phyloP scores from a whole-genome alignment of 1,140 invertebrate species.

The Drosophila burlai region DNA sequence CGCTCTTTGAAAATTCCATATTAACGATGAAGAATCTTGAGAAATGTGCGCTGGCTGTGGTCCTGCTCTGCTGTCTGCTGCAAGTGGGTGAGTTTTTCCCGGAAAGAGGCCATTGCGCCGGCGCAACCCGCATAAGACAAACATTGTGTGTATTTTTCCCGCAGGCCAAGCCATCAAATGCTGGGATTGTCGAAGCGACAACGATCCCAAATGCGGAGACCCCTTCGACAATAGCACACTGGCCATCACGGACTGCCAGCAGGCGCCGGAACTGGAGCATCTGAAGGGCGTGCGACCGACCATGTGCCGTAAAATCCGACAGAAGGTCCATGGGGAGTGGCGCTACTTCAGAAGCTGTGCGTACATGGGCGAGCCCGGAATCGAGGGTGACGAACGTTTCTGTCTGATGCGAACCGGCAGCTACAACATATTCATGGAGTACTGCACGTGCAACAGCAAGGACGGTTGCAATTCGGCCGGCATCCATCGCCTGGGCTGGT shows the following conservation, averaged over 20 bases:
- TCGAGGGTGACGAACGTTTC: constrained; percentile 95
- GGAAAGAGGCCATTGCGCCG: constrained; percentile 10
- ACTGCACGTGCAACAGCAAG: constrained; percentile 96
- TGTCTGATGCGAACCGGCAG: constrained; percentile 96
- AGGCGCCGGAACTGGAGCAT: constrained; percentile 88
- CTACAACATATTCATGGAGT: constrained; percentile 97
- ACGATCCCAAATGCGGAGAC: constrained; percentile 95
- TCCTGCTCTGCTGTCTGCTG: constrained; percentile 56
- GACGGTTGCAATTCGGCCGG: constrained; percentile 93
- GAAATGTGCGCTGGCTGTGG: constrained; percentile 35
- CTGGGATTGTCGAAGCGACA: constrained; percentile 95
- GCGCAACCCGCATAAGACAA: constrained; percentile 22
- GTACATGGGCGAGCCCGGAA: constrained; percentile 95
- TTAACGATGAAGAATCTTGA: constrained; percentile 57
- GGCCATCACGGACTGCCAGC: constrained; percentile 93
- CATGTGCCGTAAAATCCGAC: constrained; percentile 97
- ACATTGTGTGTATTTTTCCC: constrained; percentile 8
- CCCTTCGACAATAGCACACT: constrained; percentile 96
- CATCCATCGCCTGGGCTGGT: constrained; percentile 26
- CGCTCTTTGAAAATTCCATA: constrained; percentile 13
- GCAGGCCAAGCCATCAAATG: constrained; percentile 92
- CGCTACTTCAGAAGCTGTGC: constrained; percentile 95
- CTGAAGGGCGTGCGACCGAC: constrained; percentile 90
- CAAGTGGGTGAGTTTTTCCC: constrained; percentile 63
- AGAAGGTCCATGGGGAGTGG: constrained; percentile 97